phyloP scores from a whole-genome alignment of 2,797 vertebrate species.

The Neosilurus mollespiculum region DNA sequence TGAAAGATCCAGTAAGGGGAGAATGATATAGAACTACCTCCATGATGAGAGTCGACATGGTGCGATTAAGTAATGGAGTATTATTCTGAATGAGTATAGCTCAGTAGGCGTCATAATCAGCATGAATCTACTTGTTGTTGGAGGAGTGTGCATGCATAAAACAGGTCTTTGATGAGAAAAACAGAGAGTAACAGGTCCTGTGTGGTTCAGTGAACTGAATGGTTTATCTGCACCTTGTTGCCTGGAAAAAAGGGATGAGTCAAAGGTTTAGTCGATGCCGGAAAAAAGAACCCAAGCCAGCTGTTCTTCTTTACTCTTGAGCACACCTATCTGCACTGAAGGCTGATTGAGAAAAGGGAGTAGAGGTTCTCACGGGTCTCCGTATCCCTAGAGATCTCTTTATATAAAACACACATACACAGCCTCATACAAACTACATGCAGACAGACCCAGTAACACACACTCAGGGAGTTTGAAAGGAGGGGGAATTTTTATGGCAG shows the following conservation, averaged over 20 bases:
- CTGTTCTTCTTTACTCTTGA: conserved; percentile 26
- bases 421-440: neutral
- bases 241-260: conserved; percentile 28
- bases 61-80: conserved; percentile 25
- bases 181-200: conserved; percentile 58
- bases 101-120: conserved; percentile 14
- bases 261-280: conserved; percentile 54
- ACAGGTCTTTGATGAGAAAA: conserved; percentile 59
- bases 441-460: conserved; percentile 6
- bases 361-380: conserved; percentile 19
- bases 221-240: conserved; percentile 64
- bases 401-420: conserved; percentile 7
- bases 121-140: neutral
- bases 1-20: conserved; percentile 1
- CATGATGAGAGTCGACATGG: conserved; percentile 6
- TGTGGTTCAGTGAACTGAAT: conserved; percentile 63
- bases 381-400: conserved; percentile 1
- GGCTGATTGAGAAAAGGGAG: conserved; percentile 17
- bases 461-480: neutral
- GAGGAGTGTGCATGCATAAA: neutral
- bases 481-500: conserved; percentile 3
- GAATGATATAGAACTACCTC: conserved; percentile 7
- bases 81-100: neutral
- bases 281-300: conserved; percentile 4
- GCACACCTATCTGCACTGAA: conserved; percentile 48